Evolutionary conservation across 2,113 vertebrate species (phyloP).

Genomic region (Gavia stellata): DNA sequence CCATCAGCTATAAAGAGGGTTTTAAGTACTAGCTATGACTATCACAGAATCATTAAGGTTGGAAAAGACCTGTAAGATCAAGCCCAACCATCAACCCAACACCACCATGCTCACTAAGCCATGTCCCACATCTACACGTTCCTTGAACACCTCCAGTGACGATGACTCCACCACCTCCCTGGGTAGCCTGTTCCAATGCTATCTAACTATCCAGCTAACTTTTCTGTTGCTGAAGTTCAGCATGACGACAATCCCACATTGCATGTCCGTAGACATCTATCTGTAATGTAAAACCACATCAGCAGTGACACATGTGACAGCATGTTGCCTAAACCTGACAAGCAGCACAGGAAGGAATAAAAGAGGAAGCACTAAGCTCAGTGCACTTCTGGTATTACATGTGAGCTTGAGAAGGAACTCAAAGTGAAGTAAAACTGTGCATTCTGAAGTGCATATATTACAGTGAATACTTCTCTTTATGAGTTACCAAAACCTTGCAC

Average conservation of each 20-base stretch:
- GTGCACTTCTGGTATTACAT: not conserved
- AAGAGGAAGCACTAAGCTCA: not conserved
- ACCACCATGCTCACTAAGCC: no score
- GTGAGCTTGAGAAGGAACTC: not conserved
- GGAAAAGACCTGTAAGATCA: no score
- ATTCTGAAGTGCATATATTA: not conserved
- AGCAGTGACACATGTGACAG: not conserved
- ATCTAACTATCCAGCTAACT: not conserved
- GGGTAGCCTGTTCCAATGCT: no score
- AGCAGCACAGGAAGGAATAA: not conserved
- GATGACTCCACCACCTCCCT: no score
- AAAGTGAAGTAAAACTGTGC: not conserved
- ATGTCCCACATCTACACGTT: no score
- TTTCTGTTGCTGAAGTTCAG: not conserved
- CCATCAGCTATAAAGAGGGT: not conserved
- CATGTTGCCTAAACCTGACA: not conserved
- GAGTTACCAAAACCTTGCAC: not conserved
- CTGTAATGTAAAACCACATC: not conserved
- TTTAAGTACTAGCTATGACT: not conserved
- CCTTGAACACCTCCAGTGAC: no score
- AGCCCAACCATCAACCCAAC: no score
- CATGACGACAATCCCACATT: not conserved
- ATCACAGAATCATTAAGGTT: no score
- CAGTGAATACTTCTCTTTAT: not conserved
- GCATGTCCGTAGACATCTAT: not conserved